These are phyloP conservation scores for Hypolimnas misippus DNA, from an alignment of 2,888 invertebrate species.

Conservation along the genomic window DNA sequence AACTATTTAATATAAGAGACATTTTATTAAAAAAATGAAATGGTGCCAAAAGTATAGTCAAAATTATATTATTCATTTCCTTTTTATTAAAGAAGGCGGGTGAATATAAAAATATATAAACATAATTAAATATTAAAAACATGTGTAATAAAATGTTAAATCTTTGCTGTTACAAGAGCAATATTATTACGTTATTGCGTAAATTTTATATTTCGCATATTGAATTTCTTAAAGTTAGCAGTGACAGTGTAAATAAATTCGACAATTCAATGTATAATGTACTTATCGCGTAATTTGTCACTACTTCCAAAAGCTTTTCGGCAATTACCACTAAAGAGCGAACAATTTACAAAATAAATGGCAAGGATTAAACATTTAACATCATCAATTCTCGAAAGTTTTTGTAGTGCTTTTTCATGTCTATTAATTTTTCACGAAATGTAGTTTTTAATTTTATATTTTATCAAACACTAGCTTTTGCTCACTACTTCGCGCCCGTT, in stretches of 20 bases:
- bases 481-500: too few relatives aligned
- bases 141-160: too few relatives aligned
- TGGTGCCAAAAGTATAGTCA: too few relatives aligned
- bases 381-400: conserved; percentile 18
- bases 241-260: conserved; percentile 49
- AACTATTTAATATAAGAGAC: too few relatives aligned
- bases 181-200: not conserved
- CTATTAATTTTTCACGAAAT: not conserved
- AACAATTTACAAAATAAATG: conserved; percentile 38
- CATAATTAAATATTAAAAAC: too few relatives aligned
- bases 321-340: conserved; percentile 42
- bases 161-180: too few relatives aligned
- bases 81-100: too few relatives aligned
- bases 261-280: conserved; percentile 59
- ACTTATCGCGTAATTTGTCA: conserved; percentile 81
- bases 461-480: too few relatives aligned
- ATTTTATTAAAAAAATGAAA: too few relatives aligned
- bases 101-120: too few relatives aligned
- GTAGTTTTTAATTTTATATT: not conserved
- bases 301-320: conserved; percentile 67
- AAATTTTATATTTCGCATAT: conserved; percentile 9
- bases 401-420: not conserved
- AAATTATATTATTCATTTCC: too few relatives aligned
- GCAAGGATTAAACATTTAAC: conserved; percentile 29
- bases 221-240: conserved; percentile 17